Evolutionary conservation across 2,113 vertebrate species (phyloP).

Genomic region (Rhea pennata): DNA sequence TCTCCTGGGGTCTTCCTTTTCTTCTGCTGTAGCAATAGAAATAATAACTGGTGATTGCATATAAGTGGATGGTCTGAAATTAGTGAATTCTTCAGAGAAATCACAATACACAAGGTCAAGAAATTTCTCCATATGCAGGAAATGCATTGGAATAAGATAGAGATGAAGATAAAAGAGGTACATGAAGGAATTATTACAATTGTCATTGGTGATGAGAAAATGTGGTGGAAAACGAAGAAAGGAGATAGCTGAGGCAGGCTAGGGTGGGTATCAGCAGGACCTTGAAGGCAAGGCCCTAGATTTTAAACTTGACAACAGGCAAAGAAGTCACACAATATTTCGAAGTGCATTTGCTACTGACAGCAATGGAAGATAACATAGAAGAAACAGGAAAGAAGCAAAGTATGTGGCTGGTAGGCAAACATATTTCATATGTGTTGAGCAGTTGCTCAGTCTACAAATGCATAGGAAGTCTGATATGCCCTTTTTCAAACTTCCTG

Average conservation of each 20-base stretch:
- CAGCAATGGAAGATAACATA: neutral
- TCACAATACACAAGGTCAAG: neutral
- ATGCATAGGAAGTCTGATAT: neutral
- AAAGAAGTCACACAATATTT: neutral
- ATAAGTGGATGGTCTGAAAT: neutral
- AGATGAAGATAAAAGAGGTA: neutral
- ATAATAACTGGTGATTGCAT: neutral
- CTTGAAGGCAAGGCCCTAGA: neutral
- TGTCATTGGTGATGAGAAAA: neutral
- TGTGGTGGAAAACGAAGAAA: neutral
- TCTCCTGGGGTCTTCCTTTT: neutral
- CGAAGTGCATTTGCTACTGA: neutral
- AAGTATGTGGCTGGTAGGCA: neutral
- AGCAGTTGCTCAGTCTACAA: neutral
- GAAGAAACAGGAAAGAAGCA: neutral
- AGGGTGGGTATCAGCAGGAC: neutral
- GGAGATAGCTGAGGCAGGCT: neutral
- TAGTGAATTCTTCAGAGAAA: neutral
- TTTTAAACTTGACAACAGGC: neutral
- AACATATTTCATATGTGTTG: accelerated
- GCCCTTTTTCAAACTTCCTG: neutral
- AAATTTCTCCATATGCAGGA: neutral
- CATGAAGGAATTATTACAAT: neutral
- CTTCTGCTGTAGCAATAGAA: neutral
- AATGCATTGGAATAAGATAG: neutral